Evolutionary conservation across 2,113 vertebrate species (phyloP).

Genomic region (rat (Rattus norvegicus)): DNA sequence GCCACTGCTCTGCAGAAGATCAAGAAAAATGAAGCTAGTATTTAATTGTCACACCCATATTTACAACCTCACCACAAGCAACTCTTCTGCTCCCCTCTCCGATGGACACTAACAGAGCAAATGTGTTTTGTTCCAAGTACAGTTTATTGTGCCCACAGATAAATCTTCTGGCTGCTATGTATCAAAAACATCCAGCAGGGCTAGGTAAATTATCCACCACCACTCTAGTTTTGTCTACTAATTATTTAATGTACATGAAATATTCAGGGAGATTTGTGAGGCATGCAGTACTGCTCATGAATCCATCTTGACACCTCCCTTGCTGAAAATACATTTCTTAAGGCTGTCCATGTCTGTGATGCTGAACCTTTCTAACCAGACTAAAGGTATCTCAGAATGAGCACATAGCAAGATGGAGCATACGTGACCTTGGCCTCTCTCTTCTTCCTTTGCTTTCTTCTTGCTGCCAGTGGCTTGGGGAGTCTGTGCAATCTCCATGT

Average conservation of each 20-base stretch:
- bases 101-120: background rate
- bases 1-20: constrained; percentile 20
- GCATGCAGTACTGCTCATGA: constrained; percentile 66
- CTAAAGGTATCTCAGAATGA: constrained; percentile 43
- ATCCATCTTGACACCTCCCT: constrained; percentile 65
- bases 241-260: constrained; percentile 82
- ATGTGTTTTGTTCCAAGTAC: constrained; percentile 43
- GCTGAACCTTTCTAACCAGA: constrained; percentile 53
- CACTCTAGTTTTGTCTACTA: constrained; percentile 75
- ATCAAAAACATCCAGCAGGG: constrained; percentile 62
- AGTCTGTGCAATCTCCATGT: background rate
- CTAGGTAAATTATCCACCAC: constrained; percentile 70
- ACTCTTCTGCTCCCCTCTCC: background rate
- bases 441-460: background rate
- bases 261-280: constrained; percentile 75
- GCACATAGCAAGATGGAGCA: background rate
- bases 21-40: constrained; percentile 55
- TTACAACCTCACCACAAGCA: background rate
- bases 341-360: background rate
- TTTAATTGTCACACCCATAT: constrained; percentile 42
- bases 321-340: constrained; percentile 63
- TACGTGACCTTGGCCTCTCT: background rate
- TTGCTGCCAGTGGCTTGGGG: background rate
- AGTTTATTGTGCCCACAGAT: constrained; percentile 64
- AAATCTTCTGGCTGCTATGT: constrained; percentile 55